Evolutionary conservation across 2,113 vertebrate genomes (phyloP).

Genomic region (Elaphurus davidianus): DNA sequence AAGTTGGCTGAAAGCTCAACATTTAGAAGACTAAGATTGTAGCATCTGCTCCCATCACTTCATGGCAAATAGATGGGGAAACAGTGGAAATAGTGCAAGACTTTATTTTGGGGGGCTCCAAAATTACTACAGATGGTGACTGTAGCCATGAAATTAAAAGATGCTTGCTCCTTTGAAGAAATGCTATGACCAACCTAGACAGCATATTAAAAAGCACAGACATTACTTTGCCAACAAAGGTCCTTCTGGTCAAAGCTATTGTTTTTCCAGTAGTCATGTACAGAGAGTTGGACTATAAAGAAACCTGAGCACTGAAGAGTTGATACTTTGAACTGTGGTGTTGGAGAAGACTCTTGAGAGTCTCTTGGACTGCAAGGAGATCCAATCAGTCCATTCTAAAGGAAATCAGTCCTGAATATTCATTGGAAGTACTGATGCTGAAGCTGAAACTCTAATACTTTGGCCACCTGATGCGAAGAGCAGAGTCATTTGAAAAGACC

Average conservation of each 20-base stretch:
- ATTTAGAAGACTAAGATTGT: background rate
- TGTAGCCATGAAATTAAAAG: background rate
- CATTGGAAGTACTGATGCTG: background rate
- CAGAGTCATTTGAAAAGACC: background rate
- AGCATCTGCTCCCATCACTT: background rate
- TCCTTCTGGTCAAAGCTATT: background rate
- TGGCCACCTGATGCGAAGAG: background rate
- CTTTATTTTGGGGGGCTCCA: background rate
- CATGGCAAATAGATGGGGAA: background rate
- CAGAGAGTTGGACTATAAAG: background rate
- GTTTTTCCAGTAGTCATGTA: background rate
- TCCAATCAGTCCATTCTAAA: background rate
- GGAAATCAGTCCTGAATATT: background rate
- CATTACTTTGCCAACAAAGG: background rate
- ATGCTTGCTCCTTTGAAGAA: background rate
- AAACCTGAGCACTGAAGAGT: rapidly evolving
- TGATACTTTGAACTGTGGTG: background rate
- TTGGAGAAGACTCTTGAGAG: background rate
- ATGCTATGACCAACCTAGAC: background rate
- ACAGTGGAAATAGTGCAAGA: background rate
- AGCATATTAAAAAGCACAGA: background rate
- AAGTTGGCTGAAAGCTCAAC: background rate
- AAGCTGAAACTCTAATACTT: background rate
- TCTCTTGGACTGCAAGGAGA: background rate
- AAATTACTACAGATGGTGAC: background rate